Conservation (phyloP, 2,888 invertebrate genomes). For the Brenthis daphne region DNA sequence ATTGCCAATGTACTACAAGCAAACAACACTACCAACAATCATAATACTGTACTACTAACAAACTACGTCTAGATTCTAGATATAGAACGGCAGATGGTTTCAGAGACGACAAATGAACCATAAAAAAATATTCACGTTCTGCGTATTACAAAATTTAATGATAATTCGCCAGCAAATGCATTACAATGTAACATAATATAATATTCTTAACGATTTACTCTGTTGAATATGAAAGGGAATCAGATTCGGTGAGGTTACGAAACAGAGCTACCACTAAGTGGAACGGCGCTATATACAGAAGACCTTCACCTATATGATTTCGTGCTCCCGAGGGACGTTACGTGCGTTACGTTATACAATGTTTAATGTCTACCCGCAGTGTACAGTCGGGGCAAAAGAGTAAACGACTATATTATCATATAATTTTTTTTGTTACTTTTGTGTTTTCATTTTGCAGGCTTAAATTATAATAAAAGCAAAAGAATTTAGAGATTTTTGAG, state of each 20-base stretch:
- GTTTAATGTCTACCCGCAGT: conserved; percentile 28
- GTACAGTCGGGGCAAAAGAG: conserved; percentile 13
- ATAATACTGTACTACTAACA: too few species aligned
- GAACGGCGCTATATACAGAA: conserved; percentile 72
- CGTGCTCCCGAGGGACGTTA: conserved; percentile 56
- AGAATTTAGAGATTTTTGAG: too few species aligned
- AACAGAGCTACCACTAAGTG: conserved; percentile 58
- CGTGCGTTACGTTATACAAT: conserved; percentile 30
- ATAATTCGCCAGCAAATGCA: conserved; percentile 10
- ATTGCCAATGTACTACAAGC: background rate
- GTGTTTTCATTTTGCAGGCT: too few species aligned
- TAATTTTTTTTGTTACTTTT: background rate
- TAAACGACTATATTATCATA: background rate
- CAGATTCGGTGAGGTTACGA: conserved; percentile 53
- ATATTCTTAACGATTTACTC: conserved; percentile 17
- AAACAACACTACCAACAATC: too few species aligned
- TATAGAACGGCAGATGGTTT: background rate
- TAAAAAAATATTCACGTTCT: background rate
- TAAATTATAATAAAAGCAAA: too few species aligned
- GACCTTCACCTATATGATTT: conserved; percentile 76
- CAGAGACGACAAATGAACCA: background rate
- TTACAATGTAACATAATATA: conserved; percentile 5
- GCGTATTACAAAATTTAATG: conserved; percentile 13
- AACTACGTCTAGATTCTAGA: background rate
- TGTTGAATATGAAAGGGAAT: conserved; percentile 24